phyloP scores from a whole-genome alignment of 92 coral and sea anemone genomes.

The Porites cylindrica region DNA sequence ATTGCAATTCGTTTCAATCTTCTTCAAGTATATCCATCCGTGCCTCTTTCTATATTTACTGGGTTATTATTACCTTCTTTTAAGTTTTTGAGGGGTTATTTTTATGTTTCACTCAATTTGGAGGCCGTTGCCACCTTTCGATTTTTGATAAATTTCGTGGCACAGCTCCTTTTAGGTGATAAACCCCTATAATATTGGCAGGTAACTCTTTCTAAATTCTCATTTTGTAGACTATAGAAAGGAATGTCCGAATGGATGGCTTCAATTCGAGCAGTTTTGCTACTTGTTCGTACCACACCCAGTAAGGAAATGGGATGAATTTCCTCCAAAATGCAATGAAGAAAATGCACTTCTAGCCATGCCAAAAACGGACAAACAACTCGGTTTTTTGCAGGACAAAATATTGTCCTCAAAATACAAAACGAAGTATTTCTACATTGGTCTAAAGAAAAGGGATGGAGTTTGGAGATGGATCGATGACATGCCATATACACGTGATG shows the following conservation, averaged over 20 bases:
- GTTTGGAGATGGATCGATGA: slow-evolving; percentile 89
- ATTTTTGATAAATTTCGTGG: too few species aligned
- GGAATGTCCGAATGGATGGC: slow-evolving; percentile 83
- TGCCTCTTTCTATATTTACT: too few species aligned
- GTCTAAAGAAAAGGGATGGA: slow-evolving; percentile 67
- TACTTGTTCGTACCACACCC: slow-evolving; percentile 72
- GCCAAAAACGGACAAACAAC: slow-evolving; percentile 87
- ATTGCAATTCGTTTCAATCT: too few species aligned
- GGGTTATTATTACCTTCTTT: too few species aligned
- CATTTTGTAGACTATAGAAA: slow-evolving; percentile 8
- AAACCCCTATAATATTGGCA: too few species aligned
- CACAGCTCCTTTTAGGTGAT: too few species aligned
- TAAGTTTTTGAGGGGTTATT: too few species aligned
- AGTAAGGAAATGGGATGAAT: slow-evolving; percentile 65
- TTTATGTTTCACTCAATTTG: too few species aligned
- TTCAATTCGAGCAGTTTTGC: slow-evolving; percentile 78
- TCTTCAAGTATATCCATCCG: too few species aligned
- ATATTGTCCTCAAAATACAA: slow-evolving; percentile 49
- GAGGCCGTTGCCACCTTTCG: too few species aligned
- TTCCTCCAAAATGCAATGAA: slow-evolving; percentile 73
- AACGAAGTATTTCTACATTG: slow-evolving; percentile 69
- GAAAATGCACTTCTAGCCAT: slow-evolving; percentile 82
- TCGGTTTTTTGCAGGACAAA: slow-evolving; percentile 70
- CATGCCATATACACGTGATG: slow-evolving; percentile 62
- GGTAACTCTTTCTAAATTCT: too few species aligned